These are phyloP conservation scores for Salmo trutta DNA, from an alignment of 2,797 vertebrate species.

Conservation along the genomic window DNA sequence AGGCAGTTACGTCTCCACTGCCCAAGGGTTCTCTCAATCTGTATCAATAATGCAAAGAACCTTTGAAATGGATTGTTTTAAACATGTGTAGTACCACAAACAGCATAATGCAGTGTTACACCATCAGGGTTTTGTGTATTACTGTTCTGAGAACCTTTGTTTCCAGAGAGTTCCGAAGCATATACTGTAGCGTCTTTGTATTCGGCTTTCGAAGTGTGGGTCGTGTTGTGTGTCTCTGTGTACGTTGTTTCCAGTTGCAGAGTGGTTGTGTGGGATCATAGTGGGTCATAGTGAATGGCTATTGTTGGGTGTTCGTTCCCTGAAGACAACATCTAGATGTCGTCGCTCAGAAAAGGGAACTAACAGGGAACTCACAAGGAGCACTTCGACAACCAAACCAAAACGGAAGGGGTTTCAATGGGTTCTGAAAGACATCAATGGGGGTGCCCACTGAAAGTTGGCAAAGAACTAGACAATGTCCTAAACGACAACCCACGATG, in stretches of 20 bases:
- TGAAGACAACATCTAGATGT: no score
- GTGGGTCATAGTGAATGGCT: no score
- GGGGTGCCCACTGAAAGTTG: no score
- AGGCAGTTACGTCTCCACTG: constrained; percentile 70
- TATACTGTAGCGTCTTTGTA: not conserved
- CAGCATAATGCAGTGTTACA: constrained; percentile 41
- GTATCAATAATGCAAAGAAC: constrained; percentile 79
- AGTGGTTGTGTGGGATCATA: not conserved
- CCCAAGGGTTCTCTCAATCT: constrained; percentile 64
- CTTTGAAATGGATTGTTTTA: constrained; percentile 81
- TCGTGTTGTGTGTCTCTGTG: not conserved
- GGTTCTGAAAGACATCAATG: no score
- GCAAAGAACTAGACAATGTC: no score
- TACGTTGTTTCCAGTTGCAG: not conserved
- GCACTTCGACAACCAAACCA: no score
- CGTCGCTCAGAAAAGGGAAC: no score
- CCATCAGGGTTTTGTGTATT: not conserved
- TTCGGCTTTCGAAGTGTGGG: not conserved
- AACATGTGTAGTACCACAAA: constrained; percentile 72
- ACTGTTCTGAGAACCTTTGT: not conserved
- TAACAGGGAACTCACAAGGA: no score
- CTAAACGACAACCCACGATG: no score
- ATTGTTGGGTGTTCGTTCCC: no score
- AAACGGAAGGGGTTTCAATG: no score
- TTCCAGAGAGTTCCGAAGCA: not conserved